These are phyloP conservation scores for Prietella phreatophila DNA, from an alignment of 2,113 vertebrate genomes.

Conservation along the genomic window DNA sequence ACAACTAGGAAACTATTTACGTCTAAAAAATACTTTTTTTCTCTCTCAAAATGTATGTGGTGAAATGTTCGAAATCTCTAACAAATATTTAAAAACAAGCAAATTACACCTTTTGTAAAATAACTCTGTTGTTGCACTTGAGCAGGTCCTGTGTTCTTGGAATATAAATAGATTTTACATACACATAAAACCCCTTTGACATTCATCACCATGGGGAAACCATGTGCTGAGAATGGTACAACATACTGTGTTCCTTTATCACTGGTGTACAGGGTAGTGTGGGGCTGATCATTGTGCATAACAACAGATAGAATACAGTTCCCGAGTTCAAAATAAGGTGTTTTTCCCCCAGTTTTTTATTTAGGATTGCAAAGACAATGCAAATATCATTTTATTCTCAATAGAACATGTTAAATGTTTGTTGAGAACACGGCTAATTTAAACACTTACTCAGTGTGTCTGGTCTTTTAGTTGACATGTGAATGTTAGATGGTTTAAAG, in stretches of 20 bases:
- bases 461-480: conserved; percentile 72
- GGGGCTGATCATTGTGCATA: background rate
- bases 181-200: background rate
- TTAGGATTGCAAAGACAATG: background rate
- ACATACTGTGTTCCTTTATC: background rate
- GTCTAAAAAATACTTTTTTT: background rate
- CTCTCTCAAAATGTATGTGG: background rate
- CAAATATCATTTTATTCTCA: background rate
- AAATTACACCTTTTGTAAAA: too few relatives aligned
- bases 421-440: background rate
- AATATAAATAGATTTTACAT: background rate
- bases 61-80: background rate
- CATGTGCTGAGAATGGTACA: background rate
- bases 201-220: background rate
- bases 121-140: background rate
- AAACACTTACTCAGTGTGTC: conserved; percentile 59
- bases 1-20: background rate
- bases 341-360: background rate
- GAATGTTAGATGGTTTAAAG: conserved; percentile 60
- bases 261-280: background rate
- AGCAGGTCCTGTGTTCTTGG: background rate
- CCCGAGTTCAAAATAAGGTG: background rate
- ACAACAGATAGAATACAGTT: background rate
- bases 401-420: background rate
- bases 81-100: background rate